A percentile compares a stretch with the other conserved stretches of the same genome.
Evolutionary conservation across 2,888 invertebrate species (phyloP).

Genomic region (Steromphala cineraria): DNA sequence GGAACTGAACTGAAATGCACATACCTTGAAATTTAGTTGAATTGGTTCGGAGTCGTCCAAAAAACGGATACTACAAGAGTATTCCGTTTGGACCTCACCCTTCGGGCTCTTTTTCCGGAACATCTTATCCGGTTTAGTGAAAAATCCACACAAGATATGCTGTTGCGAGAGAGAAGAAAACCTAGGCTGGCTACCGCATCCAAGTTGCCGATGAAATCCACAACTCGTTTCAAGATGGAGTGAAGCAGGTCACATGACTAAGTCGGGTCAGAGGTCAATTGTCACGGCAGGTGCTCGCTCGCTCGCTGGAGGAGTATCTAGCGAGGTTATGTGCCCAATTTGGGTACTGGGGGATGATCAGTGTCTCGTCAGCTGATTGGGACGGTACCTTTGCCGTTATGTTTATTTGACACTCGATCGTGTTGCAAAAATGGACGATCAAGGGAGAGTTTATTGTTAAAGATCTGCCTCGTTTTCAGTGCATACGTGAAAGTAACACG

Average conservation of each 20-base stretch:
- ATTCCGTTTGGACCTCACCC: slow-evolving; percentile 70
- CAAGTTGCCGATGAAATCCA: slow-evolving; percentile 21
- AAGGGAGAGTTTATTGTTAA: too few species aligned
- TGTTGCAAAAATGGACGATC: too few species aligned
- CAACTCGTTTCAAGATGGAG: slow-evolving; percentile 26
- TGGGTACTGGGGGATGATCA: too few species aligned
- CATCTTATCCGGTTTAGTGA: slow-evolving; percentile 44
- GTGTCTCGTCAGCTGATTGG: not conserved
- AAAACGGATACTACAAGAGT: slow-evolving; percentile 72
- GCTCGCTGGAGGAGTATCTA: not conserved
- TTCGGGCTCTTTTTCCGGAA: slow-evolving; percentile 68
- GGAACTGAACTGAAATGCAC: slow-evolving; percentile 20
- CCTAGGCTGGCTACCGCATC: slow-evolving; percentile 16
- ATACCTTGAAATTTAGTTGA: slow-evolving; percentile 71
- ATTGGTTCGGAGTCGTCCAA: slow-evolving; percentile 73
- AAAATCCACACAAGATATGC: slow-evolving; percentile 25
- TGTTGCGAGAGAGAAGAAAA: slow-evolving; percentile 15
- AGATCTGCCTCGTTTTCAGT: not conserved
- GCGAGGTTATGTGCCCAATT: too few species aligned
- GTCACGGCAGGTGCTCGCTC: slow-evolving; percentile 26
- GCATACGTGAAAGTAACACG: not conserved
- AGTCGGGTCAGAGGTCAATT: slow-evolving; percentile 4
- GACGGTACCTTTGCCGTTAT: not conserved
- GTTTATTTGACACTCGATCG: not conserved
- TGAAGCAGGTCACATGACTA: slow-evolving; percentile 27